phyloP scores from a whole-genome alignment of 2,888 invertebrate genomes.

The Gymnocheta viridis region DNA sequence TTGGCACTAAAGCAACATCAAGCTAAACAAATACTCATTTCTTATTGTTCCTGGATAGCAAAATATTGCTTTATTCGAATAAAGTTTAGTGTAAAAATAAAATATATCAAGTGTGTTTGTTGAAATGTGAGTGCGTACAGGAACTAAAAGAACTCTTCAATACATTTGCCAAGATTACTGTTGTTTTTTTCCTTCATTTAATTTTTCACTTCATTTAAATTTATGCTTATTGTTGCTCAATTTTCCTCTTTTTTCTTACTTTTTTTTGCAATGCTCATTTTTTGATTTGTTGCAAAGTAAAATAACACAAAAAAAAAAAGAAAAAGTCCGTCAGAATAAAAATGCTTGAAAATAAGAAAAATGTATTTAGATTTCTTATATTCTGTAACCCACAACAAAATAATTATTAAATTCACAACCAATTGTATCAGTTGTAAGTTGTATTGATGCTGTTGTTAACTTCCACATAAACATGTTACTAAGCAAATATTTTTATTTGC shows the following conservation, averaged over 20 bases:
- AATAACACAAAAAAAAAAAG: not conserved
- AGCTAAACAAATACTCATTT: too few relatives aligned
- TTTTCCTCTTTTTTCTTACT: not conserved
- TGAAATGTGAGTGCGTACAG: not conserved
- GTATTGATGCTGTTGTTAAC: too few relatives aligned
- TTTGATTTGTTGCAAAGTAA: not conserved
- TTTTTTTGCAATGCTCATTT: not conserved
- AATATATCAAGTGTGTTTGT: not conserved
- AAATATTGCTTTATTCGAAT: not conserved
- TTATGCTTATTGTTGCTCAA: slow-evolving; percentile 41
- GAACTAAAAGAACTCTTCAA: slow-evolving; percentile 32
- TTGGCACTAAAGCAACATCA: not conserved
- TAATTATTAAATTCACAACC: too few relatives aligned
- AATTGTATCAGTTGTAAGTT: too few relatives aligned
- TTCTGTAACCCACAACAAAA: not conserved
- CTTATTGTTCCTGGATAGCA: not conserved
- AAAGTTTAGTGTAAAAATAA: not conserved
- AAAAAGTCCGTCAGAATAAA: not conserved
- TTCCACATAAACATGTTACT: too few relatives aligned
- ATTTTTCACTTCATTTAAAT: slow-evolving; percentile 49
- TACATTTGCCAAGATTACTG: slow-evolving; percentile 16
- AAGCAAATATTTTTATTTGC: too few relatives aligned
- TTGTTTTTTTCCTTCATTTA: not conserved
- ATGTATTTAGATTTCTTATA: not conserved
- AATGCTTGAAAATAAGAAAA: not conserved